Evolutionary conservation across 2,888 invertebrate genomes (phyloP).

Genomic region (Agrenia bidenticulata): DNA sequence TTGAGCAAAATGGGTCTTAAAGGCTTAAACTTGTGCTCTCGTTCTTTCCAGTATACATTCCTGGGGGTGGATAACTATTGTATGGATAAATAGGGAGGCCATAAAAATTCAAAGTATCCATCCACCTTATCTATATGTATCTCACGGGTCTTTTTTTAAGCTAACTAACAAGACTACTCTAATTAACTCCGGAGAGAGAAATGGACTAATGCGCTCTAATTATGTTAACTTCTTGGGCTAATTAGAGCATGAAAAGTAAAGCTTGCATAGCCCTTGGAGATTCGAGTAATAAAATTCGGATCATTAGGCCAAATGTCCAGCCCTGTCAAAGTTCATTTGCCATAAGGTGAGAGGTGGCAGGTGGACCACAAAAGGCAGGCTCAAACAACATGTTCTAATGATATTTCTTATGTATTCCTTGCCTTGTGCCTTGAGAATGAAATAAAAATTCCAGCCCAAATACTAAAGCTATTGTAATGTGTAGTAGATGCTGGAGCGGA

Average conservation of each 20-base stretch:
- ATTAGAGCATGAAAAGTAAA: constrained; percentile 21
- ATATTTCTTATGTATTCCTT: neutral
- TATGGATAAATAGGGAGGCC: neutral
- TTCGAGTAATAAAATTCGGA: constrained; percentile 19
- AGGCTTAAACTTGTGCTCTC: no score
- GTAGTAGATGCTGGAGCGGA: no score
- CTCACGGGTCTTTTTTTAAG: neutral
- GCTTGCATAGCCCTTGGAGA: neutral
- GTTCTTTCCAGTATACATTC: no score
- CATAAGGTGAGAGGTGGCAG: neutral
- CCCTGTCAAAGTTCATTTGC: constrained; percentile 9
- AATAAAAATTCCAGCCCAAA: constrained; percentile 6
- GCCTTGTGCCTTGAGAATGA: neutral
- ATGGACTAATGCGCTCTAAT: constrained; percentile 20
- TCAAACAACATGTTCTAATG: neutral
- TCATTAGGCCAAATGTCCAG: constrained; percentile 17
- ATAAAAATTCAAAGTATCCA: constrained; percentile 6
- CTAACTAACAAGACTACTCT: constrained; percentile 3
- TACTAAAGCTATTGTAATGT: neutral
- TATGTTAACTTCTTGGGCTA: constrained; percentile 20
- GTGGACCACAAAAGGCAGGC: constrained; percentile 1
- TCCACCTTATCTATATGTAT: no score
- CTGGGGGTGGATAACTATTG: no score
- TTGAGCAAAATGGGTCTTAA: no score
- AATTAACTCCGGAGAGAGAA: neutral